Evolutionary conservation across 2,888 invertebrate species (phyloP).

Genomic region (Microdon myrmicae): DNA sequence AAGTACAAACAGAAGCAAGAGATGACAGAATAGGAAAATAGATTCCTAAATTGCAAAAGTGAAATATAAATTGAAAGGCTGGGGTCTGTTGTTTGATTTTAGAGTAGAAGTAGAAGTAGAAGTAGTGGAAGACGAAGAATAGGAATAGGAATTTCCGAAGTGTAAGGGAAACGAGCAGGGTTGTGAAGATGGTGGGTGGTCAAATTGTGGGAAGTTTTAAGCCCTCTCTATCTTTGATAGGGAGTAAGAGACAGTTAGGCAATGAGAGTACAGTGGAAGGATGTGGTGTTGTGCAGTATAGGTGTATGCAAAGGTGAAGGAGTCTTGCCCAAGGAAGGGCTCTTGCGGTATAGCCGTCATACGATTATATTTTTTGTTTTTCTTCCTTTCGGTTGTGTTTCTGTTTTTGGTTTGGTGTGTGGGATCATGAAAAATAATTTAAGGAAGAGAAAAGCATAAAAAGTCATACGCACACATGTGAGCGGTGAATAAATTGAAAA

Average conservation of each 20-base stretch:
- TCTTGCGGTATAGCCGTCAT: conserved; percentile 43
- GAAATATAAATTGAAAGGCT: conserved; percentile 48
- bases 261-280: conserved; percentile 34
- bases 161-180: no score
- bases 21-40: conserved; percentile 38
- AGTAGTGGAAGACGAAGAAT: not conserved
- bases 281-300: conserved; percentile 30
- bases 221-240: conserved; percentile 23
- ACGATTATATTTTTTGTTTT: conserved; percentile 29
- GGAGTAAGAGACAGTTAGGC: conserved; percentile 33
- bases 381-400: not conserved
- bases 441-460: conserved; percentile 33
- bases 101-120: not conserved
- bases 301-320: conserved; percentile 22
- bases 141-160: not conserved
- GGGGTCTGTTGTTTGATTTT: conserved; percentile 11
- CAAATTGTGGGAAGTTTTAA: conserved; percentile 30
- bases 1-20: conserved; percentile 33
- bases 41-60: conserved; percentile 49
- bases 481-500: conserved; percentile 2
- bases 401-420: conserved; percentile 24
- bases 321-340: conserved; percentile 24
- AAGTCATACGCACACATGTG: conserved; percentile 16
- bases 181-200: not conserved
- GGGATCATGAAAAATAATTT: conserved; percentile 48